Evolutionary conservation across 2,113 vertebrate genomes (phyloP).

Genomic region (Piprites chloris): DNA sequence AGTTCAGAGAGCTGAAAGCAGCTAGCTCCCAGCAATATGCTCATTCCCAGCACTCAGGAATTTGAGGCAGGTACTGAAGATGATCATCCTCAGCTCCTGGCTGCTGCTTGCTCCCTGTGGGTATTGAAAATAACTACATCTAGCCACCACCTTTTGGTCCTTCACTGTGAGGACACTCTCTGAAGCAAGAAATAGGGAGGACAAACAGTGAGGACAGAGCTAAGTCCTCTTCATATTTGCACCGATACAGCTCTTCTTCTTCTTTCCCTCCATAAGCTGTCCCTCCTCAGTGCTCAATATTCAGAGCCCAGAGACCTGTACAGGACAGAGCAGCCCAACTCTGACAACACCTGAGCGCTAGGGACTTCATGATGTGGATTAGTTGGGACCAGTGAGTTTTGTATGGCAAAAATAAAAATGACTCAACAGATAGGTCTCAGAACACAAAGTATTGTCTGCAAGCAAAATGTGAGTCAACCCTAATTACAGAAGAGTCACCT

Average conservation of each 20-base stretch:
- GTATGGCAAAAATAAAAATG: neutral
- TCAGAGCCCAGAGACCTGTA: neutral
- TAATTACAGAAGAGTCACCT: neutral
- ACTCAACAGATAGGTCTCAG: neutral
- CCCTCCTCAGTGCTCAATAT: neutral
- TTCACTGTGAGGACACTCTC: neutral
- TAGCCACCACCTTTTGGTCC: neutral
- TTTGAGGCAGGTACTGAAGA: neutral
- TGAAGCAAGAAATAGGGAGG: neutral
- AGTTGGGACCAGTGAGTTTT: neutral
- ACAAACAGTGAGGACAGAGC: neutral
- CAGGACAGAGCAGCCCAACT: neutral
- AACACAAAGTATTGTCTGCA: neutral
- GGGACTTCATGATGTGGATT: neutral
- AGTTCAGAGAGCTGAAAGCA: neutral
- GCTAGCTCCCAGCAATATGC: neutral
- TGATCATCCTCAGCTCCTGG: neutral
- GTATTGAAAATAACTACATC: neutral
- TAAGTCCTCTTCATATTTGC: neutral
- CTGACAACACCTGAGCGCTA: neutral
- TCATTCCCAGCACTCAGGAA: neutral
- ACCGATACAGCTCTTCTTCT: neutral
- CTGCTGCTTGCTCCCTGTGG: neutral
- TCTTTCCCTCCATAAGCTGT: neutral
- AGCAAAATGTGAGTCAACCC: slow-evolving; percentile 19